Evolutionary conservation across 1,140 invertebrate genomes (phyloP).

Genomic region (Polypedilum vanderplanki): DNA sequence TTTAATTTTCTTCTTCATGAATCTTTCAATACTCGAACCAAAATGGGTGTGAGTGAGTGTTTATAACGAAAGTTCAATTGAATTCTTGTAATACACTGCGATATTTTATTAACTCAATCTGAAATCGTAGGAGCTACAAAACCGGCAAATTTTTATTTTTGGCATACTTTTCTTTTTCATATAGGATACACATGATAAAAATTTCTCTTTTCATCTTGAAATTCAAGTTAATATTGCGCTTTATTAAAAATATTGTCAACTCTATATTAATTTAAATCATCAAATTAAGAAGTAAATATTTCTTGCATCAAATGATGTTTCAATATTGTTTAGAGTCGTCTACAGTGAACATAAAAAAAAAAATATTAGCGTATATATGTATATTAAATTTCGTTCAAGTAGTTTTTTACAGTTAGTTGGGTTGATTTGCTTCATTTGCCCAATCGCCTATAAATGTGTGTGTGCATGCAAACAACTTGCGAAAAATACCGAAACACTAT

Average conservation of each 20-base stretch:
- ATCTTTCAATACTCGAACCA: no score
- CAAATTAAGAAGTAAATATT: no score
- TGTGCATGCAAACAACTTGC: no score
- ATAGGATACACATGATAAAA: neutral
- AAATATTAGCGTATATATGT: neutral
- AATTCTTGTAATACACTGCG: no score
- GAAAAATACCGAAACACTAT: no score
- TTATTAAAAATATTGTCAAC: neutral
- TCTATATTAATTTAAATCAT: neutral
- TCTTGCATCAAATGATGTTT: no score
- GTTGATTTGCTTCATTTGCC: no score
- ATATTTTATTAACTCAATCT: neutral
- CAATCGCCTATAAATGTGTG: no score
- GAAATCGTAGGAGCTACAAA: neutral
- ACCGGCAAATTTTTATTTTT: neutral
- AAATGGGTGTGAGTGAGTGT: neutral
- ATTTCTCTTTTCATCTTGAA: neutral
- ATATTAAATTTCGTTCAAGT: constrained; percentile 3
- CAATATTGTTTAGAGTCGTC: no score
- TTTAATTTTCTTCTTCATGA: neutral
- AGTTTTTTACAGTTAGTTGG: neutral
- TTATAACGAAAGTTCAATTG: no score
- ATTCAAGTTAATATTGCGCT: no score
- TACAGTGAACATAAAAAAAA: no score
- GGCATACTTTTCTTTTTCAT: neutral